Evolutionary conservation across 2,113 vertebrate species (phyloP).

Genomic region (Aspiorhynchus laticeps): DNA sequence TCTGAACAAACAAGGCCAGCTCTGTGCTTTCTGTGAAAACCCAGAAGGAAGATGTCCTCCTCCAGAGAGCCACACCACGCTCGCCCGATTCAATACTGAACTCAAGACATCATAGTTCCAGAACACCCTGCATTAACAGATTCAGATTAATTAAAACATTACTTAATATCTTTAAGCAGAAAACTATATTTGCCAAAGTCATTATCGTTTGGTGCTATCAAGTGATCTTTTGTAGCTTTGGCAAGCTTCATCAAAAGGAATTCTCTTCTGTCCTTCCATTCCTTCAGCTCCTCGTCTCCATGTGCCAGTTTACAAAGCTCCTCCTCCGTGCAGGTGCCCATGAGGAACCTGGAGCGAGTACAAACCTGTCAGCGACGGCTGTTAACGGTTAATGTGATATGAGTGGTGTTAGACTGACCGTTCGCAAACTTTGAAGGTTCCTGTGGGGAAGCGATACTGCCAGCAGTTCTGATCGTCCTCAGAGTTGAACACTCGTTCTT

Average conservation of each 20-base stretch:
- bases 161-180: constrained; percentile 99
- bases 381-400: not conserved
- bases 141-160: constrained; percentile 67
- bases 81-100: constrained; percentile 58
- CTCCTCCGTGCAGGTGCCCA: constrained; percentile 85
- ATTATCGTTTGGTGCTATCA: constrained; percentile 98
- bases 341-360: constrained; percentile 79
- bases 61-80: constrained; percentile 45
- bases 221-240: constrained; percentile 96
- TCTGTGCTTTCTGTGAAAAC: constrained; percentile 60
- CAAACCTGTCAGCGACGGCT: not conserved
- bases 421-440: constrained; percentile 92
- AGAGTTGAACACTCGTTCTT: constrained; percentile 94
- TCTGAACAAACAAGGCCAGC: constrained; percentile 51
- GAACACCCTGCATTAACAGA: constrained; percentile 51
- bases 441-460: constrained; percentile 97
- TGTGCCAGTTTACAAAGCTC: constrained; percentile 92
- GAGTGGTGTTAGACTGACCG: constrained; percentile 76
- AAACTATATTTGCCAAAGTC: constrained; percentile 99
- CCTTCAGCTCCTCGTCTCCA: constrained; percentile 88
- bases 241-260: constrained; percentile 95
- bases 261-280: constrained; percentile 92
- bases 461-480: constrained; percentile 97
- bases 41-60: constrained; percentile 54
- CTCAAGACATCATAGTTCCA: constrained; percentile 55